Conservation (phyloP, 2,113 vertebrate genomes). For the Aegithalos caudatus region DNA sequence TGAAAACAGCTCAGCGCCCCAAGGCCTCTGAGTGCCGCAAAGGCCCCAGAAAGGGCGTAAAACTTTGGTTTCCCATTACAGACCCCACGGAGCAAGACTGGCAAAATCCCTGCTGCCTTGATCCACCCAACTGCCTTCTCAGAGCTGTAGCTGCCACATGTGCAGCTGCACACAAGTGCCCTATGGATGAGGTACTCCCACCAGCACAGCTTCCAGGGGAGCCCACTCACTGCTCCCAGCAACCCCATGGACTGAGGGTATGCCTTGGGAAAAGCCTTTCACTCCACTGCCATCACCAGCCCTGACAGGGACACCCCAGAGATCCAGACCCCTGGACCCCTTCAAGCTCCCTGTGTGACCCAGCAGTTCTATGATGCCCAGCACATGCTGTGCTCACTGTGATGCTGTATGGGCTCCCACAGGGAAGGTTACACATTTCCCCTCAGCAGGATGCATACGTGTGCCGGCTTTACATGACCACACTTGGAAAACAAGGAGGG, state of each 20-base stretch:
- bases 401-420: rapidly evolving
- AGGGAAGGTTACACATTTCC: rapidly evolving
- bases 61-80: background rate
- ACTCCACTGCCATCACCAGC: rapidly evolving
- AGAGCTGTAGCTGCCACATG: rapidly evolving
- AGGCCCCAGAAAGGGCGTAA: too few species aligned
- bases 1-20: background rate
- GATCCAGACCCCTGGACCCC: background rate
- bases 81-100: background rate
- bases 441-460: background rate
- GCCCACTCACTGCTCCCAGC: background rate
- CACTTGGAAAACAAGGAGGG: background rate
- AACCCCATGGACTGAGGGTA: rapidly evolving
- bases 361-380: background rate
- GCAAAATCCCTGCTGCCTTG: background rate
- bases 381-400: background rate
- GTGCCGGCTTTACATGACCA: background rate
- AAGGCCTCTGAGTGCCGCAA: background rate
- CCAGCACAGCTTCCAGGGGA: background rate
- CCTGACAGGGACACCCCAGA: background rate
- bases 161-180: rapidly evolving
- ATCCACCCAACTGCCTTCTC: background rate
- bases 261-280: background rate
- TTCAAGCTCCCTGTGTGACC: background rate
- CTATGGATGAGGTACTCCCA: rapidly evolving